A percentile compares a stretch with the other conserved stretches of the same genome.
phyloP scores from a whole-genome alignment of 2,888 invertebrate genomes.

The Gandaritis pyraliata region DNA sequence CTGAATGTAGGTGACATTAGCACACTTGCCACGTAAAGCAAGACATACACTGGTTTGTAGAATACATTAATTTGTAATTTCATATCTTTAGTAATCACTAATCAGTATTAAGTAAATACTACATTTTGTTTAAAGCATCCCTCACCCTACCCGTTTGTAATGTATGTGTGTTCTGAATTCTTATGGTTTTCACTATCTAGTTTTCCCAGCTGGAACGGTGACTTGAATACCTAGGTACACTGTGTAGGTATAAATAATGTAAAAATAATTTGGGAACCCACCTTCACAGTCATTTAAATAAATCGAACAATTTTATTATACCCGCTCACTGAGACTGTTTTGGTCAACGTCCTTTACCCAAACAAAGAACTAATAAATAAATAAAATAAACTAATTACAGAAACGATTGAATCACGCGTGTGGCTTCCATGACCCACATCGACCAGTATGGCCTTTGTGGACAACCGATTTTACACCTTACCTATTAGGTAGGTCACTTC shows the following conservation, averaged over 20 bases:
- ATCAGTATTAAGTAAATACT: too few species aligned
- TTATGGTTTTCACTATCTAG: too few species aligned
- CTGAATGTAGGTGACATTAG: constrained; percentile 26
- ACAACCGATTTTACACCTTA: constrained; percentile 42
- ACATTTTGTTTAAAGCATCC: too few species aligned
- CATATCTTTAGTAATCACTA: too few species aligned
- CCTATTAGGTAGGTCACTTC: not conserved
- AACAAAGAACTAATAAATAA: constrained; percentile 51
- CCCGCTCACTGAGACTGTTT: constrained; percentile 48
- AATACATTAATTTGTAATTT: not conserved
- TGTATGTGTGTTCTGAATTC: too few species aligned
- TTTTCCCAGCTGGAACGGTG: too few species aligned
- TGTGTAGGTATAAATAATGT: too few species aligned
- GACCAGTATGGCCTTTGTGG: constrained; percentile 55
- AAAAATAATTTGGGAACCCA: too few species aligned
- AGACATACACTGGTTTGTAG: not conserved
- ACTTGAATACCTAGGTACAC: too few species aligned
- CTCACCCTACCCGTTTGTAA: too few species aligned
- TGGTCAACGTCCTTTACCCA: constrained; percentile 62
- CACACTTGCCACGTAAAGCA: constrained; percentile 14
- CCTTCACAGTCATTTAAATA: constrained; percentile 7
- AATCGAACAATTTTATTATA: constrained; percentile 44
- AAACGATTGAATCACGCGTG: constrained; percentile 61
- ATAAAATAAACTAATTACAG: constrained; percentile 53
- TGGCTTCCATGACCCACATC: constrained; percentile 72